Percentiles rank a stretch among this genome's conserved stretches.
Conservation (phyloP, 2,113 vertebrate species). For the Dasyprocta punctata region DNA sequence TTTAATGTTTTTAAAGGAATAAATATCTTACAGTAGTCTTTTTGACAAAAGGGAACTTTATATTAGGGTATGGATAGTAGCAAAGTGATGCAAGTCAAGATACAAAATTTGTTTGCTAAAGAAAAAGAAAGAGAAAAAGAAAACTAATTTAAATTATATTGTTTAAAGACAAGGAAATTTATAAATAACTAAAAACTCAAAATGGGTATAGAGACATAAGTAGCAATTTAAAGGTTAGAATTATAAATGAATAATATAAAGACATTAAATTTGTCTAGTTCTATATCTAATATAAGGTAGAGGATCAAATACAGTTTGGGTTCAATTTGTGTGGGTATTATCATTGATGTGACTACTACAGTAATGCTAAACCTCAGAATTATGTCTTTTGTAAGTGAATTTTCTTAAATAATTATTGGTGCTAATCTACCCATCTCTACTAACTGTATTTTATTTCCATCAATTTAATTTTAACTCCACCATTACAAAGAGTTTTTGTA, state of each 20-base stretch:
- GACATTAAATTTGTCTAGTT: background rate
- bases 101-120: background rate
- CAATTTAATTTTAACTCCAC: background rate
- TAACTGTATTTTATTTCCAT: background rate
- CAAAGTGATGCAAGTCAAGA: background rate
- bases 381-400: conserved; percentile 27
- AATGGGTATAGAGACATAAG: background rate
- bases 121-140: background rate
- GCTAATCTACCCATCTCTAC: background rate
- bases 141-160: background rate
- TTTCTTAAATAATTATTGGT: conserved; percentile 25
- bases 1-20: conserved; percentile 33
- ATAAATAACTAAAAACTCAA: background rate
- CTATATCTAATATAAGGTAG: background rate
- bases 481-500: conserved; percentile 7
- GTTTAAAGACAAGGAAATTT: background rate
- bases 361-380: background rate
- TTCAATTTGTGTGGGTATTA: background rate
- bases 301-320: background rate
- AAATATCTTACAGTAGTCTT: conserved; percentile 21
- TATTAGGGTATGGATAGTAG: background rate
- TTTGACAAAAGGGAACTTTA: background rate
- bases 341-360: background rate
- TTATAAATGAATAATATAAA: conserved; percentile 21
- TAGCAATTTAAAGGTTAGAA: conserved; percentile 1